Percentiles rank a stretch among this genome's conserved stretches.
These are phyloP conservation scores for Cheilosia soror DNA, from an alignment of 2,888 invertebrate species.

Conservation along the genomic window DNA sequence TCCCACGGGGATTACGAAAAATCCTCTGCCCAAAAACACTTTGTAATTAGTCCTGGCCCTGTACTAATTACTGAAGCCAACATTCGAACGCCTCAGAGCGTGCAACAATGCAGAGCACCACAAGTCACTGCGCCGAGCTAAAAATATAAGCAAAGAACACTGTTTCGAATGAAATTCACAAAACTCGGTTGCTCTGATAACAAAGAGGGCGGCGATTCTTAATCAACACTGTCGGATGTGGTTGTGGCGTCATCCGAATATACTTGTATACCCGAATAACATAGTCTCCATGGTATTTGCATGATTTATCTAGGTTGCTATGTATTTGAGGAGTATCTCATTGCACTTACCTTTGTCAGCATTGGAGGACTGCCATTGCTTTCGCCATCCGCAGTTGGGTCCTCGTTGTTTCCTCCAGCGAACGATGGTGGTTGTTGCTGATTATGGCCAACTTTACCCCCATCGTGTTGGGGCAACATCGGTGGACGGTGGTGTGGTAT, in stretches of 20 bases:
- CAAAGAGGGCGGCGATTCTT: not conserved
- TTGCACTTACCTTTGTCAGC: slow-evolving; percentile 77
- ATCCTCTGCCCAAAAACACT: not conserved
- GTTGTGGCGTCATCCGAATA: not conserved
- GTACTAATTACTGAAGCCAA: slow-evolving; percentile 9
- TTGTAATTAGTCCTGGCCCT: slow-evolving; percentile 20
- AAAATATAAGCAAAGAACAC: not conserved
- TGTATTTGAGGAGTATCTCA: slow-evolving; percentile 6
- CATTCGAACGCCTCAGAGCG: slow-evolving; percentile 2
- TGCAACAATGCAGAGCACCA: not conserved
- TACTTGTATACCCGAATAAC: no score
- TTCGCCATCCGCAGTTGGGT: slow-evolving; percentile 65
- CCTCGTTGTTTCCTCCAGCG: slow-evolving; percentile 40
- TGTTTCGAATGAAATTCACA: slow-evolving; percentile 15
- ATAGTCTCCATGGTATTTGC: no score
- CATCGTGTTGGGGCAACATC: slow-evolving; percentile 77
- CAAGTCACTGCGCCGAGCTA: slow-evolving; percentile 9
- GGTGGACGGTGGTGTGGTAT: slow-evolving; percentile 80
- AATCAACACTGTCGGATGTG: slow-evolving; percentile 1
- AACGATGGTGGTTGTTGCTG: slow-evolving; percentile 56
- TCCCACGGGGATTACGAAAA: slow-evolving; percentile 8
- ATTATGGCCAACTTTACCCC: slow-evolving; percentile 76
- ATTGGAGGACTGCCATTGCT: slow-evolving; percentile 74
- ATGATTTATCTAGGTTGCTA: no score
- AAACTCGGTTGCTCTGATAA: not conserved